These are phyloP conservation scores for Drosophila persimilis DNA, from an alignment of 1,140 invertebrate species.

Conservation along the genomic window DNA sequence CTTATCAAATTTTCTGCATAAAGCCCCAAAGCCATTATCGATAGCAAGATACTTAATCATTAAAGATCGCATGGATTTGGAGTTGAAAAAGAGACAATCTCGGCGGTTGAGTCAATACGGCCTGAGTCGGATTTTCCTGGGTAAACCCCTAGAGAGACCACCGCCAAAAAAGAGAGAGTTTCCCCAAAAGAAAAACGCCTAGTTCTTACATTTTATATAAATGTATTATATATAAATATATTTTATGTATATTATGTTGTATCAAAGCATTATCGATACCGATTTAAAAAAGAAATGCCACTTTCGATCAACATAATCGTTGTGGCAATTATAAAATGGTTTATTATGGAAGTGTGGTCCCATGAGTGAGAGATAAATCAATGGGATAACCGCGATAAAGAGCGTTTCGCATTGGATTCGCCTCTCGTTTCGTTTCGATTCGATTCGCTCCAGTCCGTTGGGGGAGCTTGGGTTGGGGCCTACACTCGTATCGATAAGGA, in stretches of 20 bases:
- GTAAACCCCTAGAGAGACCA: no score
- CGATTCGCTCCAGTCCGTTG: conserved; percentile 18
- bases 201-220: no score
- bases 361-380: conserved; percentile 73
- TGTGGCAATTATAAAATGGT: conserved; percentile 69
- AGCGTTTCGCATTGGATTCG: conserved; percentile 45
- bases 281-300: conserved; percentile 11
- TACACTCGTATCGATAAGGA: conserved; percentile 50
- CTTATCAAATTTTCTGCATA: no score
- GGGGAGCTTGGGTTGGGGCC: conserved; percentile 9
- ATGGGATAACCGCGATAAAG: conserved; percentile 73
- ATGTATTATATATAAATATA: no score
- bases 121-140: no score
- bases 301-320: conserved; percentile 1
- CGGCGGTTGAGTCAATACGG: no score
- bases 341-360: conserved; percentile 62
- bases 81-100: no score
- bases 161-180: background rate
- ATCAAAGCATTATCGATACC: no score
- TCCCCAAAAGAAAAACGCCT: background rate
- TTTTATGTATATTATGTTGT: no score
- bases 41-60: no score
- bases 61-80: no score
- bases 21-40: no score
- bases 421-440: conserved; percentile 11